Base-by-base conservation (phyloP, 64 coral and sea anemone genomes). In the Exaiptasia diaphana region DNA sequence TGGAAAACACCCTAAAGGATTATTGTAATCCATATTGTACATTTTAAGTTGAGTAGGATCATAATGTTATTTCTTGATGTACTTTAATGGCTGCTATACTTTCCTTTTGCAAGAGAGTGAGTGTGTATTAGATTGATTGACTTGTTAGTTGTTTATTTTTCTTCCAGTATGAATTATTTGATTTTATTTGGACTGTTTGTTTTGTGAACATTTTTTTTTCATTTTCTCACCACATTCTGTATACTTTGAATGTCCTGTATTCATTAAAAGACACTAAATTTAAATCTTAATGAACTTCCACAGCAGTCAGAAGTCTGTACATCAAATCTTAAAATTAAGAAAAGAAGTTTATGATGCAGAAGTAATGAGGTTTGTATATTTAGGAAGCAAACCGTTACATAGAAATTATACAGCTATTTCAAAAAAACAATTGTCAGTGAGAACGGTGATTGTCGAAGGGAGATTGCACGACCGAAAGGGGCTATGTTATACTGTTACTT, bases 261-360 rank as follows among this genome's bases (percentile, higher is more conserved):
- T n/a, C n/a, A 52, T 52, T 12, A 52, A n/a, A n/a, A 52, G n/a
- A 52, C 63, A 67, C 22, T 67, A 11, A 34, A 38, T 67, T 67
- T 14, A 15, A 0, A 67, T 67, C 18, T 67, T n/a, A 22, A 3
- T 68, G 22, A n/a, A 20, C 52, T 44, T 79, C 20, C 39, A 11
- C 53, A 45, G 13, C 26, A 93, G 91, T 23, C 85, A 77, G 25
- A 70, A 93, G 29, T 88, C 91, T 30, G 68, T 89, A 36, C 67
- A 93, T 40, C 91, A 93, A 87, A 75, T 93, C 1, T 88, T 76
- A 71, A 76, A 87, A 49, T 53, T 93, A 7, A 60, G 85, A 20
- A 80, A 93, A 77, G 70, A 93, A 41, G 85, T 88, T 48, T 88
- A 81, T 54, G 71, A 93, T 73, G 91, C 91, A 45, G 91, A 93